phyloP scores from a whole-genome alignment of 2,888 invertebrate genomes.

The Brenthis ino region DNA sequence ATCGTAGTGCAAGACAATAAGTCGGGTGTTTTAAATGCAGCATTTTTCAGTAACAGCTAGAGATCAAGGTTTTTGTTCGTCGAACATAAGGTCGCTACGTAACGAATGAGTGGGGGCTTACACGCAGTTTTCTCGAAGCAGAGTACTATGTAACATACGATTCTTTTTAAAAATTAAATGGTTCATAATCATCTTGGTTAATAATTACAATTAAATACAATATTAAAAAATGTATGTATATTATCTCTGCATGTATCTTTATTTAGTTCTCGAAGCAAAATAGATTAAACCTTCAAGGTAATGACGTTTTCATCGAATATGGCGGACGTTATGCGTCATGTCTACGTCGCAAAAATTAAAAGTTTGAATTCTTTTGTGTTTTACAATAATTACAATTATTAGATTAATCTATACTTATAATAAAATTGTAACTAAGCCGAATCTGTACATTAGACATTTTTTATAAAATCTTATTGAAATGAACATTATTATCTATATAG shows the following conservation, averaged over 20 bases:
- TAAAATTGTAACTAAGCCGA: too few relatives aligned
- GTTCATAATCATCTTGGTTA: background rate
- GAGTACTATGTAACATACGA: background rate
- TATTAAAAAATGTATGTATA: background rate
- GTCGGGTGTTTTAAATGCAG: conserved; percentile 74
- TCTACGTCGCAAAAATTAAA: conserved; percentile 19
- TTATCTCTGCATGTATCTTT: background rate
- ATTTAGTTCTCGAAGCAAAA: conserved; percentile 15
- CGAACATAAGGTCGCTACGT: conserved; percentile 38
- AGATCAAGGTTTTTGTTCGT: conserved; percentile 70
- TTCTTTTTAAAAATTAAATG: background rate
- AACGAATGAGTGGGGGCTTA: conserved; percentile 31
- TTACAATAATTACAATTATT: too few relatives aligned
- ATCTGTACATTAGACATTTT: too few relatives aligned
- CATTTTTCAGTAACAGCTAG: conserved; percentile 79
- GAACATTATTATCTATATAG: too few relatives aligned
- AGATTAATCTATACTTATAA: too few relatives aligned
- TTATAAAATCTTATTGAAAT: too few relatives aligned
- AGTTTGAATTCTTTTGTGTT: background rate
- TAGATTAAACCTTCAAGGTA: conserved; percentile 19
- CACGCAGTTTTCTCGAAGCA: conserved; percentile 13
- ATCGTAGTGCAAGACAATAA: conserved; percentile 68
- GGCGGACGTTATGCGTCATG: conserved; percentile 23
- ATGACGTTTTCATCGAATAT: conserved; percentile 25
- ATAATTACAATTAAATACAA: background rate